A percentile compares a stretch with the other conserved stretches of the same genome.
These are phyloP conservation scores for Amphiprion ocellaris DNA, from an alignment of 2,113 vertebrate species.

Conservation along the genomic window DNA sequence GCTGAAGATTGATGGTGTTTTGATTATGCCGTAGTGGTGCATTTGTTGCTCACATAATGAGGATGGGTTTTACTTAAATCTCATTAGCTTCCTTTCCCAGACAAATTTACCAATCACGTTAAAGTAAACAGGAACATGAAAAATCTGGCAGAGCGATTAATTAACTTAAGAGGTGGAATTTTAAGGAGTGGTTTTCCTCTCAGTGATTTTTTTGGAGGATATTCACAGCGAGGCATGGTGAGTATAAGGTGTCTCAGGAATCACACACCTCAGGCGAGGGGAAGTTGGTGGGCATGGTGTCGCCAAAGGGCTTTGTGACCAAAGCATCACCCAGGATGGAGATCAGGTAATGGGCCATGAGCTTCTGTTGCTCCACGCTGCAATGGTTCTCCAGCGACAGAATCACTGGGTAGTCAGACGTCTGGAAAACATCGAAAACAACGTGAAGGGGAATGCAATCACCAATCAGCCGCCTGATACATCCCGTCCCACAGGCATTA, in stretches of 20 bases:
- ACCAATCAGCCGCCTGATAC: neutral
- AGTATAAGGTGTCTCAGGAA: neutral
- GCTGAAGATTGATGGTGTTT: neutral
- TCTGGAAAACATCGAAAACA: conserved; percentile 75
- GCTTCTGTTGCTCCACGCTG: conserved; percentile 90
- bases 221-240: neutral
- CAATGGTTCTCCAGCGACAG: conserved; percentile 98
- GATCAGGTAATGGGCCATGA: conserved; percentile 90
- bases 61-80: conserved; percentile 10
- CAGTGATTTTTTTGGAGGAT: neutral
- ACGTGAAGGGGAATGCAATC: neutral
- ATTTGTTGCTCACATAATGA: conserved; percentile 23
- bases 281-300: conserved; percentile 82
- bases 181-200: conserved; percentile 16
- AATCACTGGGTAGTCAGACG: conserved; percentile 93
- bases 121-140: conserved; percentile 60
- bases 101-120: conserved; percentile 25
- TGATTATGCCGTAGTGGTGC: neutral
- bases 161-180: conserved; percentile 22
- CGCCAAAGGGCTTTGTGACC: conserved; percentile 85
- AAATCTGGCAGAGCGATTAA: conserved; percentile 15
- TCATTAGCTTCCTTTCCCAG: conserved; percentile 14
- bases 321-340: conserved; percentile 90
- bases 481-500: neutral
- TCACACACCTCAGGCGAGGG: conserved; percentile 92